A percentile compares a stretch with the other conserved stretches of the same genome.
These are phyloP conservation scores for Protobothrops mucrosquamatus DNA, from an alignment of 2,113 vertebrate genomes.

Conservation along the genomic window DNA sequence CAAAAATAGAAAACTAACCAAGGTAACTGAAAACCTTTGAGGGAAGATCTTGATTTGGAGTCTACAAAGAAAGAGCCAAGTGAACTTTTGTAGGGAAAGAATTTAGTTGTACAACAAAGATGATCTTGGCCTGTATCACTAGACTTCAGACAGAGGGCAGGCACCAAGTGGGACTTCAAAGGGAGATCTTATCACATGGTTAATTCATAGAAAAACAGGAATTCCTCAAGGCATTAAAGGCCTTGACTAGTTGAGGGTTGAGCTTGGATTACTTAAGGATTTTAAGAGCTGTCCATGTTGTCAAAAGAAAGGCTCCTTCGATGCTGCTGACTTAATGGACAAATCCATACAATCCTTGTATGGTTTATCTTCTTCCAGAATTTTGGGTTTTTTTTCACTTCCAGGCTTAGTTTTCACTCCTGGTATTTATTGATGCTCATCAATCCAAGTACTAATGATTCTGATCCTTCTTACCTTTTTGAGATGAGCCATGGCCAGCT, in stretches of 20 bases:
- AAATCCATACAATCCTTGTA: not conserved
- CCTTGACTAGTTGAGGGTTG: not conserved
- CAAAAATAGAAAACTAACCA: not conserved
- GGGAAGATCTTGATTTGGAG: not conserved
- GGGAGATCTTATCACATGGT: not conserved
- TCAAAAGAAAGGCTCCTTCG: not conserved
- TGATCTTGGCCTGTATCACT: not conserved
- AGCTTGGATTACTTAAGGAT: not conserved
- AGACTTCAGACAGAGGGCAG: not conserved
- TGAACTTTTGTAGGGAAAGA: not conserved
- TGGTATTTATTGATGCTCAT: not conserved
- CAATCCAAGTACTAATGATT: not conserved
- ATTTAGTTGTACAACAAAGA: not conserved
- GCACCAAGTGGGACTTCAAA: not conserved
- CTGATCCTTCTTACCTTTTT: not conserved
- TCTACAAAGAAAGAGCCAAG: not conserved
- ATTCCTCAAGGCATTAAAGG: not conserved
- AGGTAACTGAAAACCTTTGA: not conserved
- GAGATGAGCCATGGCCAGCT: not conserved
- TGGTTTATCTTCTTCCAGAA: not conserved
- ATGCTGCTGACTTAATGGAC: not conserved
- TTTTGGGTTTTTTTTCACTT: not conserved
- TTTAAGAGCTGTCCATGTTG: not conserved
- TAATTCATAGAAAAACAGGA: not conserved
- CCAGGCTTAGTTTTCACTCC: not conserved